Evolutionary conservation across 2,797 vertebrate species (phyloP), one percentile per base, ranked within the genome.

Genomic region (Todus mexicanus): DNA sequence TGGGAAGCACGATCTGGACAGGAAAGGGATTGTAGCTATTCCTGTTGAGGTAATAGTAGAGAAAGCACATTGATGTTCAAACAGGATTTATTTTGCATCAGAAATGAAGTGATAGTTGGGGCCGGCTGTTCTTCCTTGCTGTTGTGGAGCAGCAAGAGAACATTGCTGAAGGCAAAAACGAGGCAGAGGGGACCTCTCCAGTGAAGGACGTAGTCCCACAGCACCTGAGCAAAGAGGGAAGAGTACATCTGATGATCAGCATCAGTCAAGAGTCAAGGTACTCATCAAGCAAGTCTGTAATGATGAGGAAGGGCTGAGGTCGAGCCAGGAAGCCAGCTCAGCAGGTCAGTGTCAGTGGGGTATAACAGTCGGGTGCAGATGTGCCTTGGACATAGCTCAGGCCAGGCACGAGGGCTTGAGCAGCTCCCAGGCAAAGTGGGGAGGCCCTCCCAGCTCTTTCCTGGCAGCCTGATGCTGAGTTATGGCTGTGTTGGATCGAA

Each of bases 21-120:
- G 71, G 64, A 73, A 59, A 94, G 60, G 68, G 50, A 38, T 70
- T 84, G 88, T 77, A 89, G 88, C 89, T 90, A 23, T 88, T 93
- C 56, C 64, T 87, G 57, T 92, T 47, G 45, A 79, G 60, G 48
- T 63, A 61, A 38, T 8, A 47, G 54, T 15, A 53, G 69, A 57
- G 79, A 68, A 71, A 59, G 56, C 1, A 3, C 40, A 35, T 51
- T 85, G 79, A 69, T 91, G 65, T 91, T 93, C 53, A 45, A 48
- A 81, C 40, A n/a, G 71, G 50, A 77, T 93, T 77, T 75, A 40
- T 69, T 43, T 56, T 40, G 38, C 27, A 3, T 81, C 59, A 68
- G 40, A 64, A 75, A 75, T 59, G 38, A 87, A 81, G 51, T 27
- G 57, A 18, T 63, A 60, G 66, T 17, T 81, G 37, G 35, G 73